phyloP scores from a whole-genome alignment of 2,888 invertebrate species.

The Melanargia galathea region DNA sequence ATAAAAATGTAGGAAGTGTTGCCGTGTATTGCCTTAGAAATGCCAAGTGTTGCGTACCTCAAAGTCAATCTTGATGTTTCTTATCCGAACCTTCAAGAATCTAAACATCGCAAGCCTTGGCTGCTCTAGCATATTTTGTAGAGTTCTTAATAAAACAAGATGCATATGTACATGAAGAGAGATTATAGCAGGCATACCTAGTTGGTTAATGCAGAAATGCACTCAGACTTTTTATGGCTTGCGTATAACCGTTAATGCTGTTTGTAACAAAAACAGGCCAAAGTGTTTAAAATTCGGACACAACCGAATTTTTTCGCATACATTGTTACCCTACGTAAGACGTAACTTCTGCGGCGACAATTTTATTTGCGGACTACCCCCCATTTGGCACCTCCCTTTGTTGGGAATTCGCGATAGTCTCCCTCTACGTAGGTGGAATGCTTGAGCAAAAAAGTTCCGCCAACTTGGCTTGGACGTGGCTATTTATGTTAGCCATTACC shows the following conservation, averaged over 20 bases:
- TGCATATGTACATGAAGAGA: no score
- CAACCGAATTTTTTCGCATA: neutral
- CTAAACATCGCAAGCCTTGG: no score
- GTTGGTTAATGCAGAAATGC: no score
- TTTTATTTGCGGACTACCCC: slow-evolving; percentile 64
- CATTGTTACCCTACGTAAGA: slow-evolving; percentile 52
- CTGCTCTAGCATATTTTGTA: no score
- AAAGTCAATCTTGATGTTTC: no score
- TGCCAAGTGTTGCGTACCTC: no score
- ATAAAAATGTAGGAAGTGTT: no score
- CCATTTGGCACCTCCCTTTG: slow-evolving; percentile 58
- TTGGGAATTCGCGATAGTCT: slow-evolving; percentile 47
- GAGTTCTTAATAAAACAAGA: no score
- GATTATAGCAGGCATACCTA: no score
- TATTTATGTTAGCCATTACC: slow-evolving; percentile 42
- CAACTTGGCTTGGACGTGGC: slow-evolving; percentile 42
- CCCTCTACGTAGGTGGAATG: slow-evolving; percentile 47
- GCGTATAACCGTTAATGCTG: no score
- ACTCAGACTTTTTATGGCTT: neutral
- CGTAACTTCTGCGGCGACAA: slow-evolving; percentile 58
- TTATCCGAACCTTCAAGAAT: no score
- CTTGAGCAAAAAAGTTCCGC: slow-evolving; percentile 48
- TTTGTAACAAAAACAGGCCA: neutral
- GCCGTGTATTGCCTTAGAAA: no score
- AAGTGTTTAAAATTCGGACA: slow-evolving; percentile 4